These are phyloP conservation scores for Macrocentrus cingulum DNA, from an alignment of 1,140 invertebrate genomes.

Conservation along the genomic window DNA sequence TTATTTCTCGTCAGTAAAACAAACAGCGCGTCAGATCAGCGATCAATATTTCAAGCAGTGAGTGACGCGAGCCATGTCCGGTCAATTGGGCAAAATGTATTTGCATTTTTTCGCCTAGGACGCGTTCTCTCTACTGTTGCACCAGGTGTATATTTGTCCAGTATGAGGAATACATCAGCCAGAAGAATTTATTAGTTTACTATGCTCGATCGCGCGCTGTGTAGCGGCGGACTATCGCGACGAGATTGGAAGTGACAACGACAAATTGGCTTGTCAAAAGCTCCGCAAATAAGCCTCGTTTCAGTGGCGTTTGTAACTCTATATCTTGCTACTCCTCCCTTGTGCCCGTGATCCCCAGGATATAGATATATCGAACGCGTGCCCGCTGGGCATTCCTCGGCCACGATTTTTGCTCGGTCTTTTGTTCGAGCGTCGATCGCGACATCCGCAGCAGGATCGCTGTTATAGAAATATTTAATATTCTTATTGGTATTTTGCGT, in stretches of 20 bases:
- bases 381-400: neutral
- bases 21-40: conserved; percentile 28
- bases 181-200: conserved; percentile 21
- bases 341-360: neutral
- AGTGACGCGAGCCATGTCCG: conserved; percentile 17
- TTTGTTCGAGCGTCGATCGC: neutral
- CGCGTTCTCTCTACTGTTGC: conserved; percentile 4
- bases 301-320: conserved; percentile 20
- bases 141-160: neutral
- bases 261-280: conserved; percentile 45
- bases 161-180: neutral
- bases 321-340: neutral
- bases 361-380: conserved; percentile 18
- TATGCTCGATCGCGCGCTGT: neutral
- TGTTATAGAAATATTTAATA: too few relatives aligned
- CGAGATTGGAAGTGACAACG: conserved; percentile 40
- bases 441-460: too few relatives aligned
- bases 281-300: conserved; percentile 22
- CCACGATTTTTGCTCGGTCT: conserved; percentile 10
- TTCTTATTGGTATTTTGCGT: too few relatives aligned
- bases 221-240: conserved; percentile 30
- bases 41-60: conserved; percentile 30
- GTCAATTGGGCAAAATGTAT: conserved; percentile 29
- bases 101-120: conserved; percentile 9
- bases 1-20: conserved; percentile 5